Evolutionary conservation across 2,113 vertebrate species (phyloP), one percentile per base, ranked within the genome.

Genomic region (Syrrhaptes paradoxus): DNA sequence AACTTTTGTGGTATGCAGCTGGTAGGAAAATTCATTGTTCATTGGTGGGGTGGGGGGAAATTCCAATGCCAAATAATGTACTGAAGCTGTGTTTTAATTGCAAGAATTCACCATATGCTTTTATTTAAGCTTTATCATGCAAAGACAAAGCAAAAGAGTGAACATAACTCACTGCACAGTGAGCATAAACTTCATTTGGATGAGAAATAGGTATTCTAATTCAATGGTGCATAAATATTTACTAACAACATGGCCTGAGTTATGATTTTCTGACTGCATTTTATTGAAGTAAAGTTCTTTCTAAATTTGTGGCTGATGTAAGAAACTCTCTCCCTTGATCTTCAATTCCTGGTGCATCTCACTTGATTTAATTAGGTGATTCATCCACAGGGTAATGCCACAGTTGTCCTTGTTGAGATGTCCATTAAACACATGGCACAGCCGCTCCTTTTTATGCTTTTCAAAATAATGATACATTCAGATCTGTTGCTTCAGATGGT

Each of bases 401-500:
- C 34, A 0, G 11, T 24, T 72, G 82, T 81, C 79, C 85, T 93
- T 81, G 90, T 43, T 75, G 75, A 66, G 79, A 73, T 88, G 65
- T 68, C 82, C 65, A 77, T 87, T 73, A 82, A 93, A 38, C 81
- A 84, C 51, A 38, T 57, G 78, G 74, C 73, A 29, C 52, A 59
- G 32, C 65, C 14, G 4, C 52, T 57, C 34, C 36, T 63, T 32
- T 21, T 84, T 32, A 29, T 63, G 59, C 46, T 74, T 66, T 75
- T 81, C 32, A 63, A 67, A 54, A 62, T 62, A 46, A 75, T 18
- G 67, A 16, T 46, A 19, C 31, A 10, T 46, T 70, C 28, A 26
- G n/a, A 81, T 38, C 18, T 5, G 36, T 41, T 31, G 34, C 17
- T 5, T 95, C 57, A 81, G 87, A 52, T 81, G 66, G 89, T 19